Evolutionary conservation across 2,797 vertebrate genomes (phyloP).

Genomic region (Mergus octosetaceus): DNA sequence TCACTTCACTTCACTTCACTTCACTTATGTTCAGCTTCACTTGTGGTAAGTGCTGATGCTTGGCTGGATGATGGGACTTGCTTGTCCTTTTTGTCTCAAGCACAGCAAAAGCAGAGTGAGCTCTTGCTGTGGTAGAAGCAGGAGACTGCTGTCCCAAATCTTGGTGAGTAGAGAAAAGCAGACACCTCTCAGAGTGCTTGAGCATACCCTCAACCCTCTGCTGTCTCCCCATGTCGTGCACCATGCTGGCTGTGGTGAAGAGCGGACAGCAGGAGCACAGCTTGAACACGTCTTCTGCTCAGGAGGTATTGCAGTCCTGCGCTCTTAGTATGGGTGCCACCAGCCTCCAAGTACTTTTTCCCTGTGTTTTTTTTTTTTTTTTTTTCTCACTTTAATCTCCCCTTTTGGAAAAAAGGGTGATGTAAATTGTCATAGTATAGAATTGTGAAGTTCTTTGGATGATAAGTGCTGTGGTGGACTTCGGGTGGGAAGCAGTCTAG

Average conservation of each 20-base stretch:
- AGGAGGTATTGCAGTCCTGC: too few species aligned
- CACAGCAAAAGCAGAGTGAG: not conserved
- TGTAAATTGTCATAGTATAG: not conserved
- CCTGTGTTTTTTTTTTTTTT: not conserved
- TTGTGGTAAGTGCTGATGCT: rapidly evolving
- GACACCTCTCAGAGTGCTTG: not conserved
- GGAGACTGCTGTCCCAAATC: not conserved
- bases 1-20: rapidly evolving
- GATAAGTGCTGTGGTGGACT: not conserved
- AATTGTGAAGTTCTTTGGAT: not conserved
- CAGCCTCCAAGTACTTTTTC: not conserved
- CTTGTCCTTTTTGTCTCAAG: not conserved
- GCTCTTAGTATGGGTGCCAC: too few species aligned
- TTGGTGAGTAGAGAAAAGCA: not conserved
- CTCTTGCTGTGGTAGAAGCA: not conserved
- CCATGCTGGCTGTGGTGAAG: not conserved
- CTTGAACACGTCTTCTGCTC: not conserved
- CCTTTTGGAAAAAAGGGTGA: not conserved
- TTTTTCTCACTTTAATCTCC: not conserved
- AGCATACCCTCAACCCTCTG: not conserved
- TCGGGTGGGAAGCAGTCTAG: not conserved
- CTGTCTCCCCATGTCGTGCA: not conserved
- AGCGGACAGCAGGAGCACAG: too few species aligned
- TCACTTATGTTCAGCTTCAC: rapidly evolving
- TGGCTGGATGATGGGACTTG: not conserved